Percentiles rank a stretch among this genome's conserved stretches.
phyloP scores from a whole-genome alignment of 2,113 vertebrate genomes.

The Carlito syrichta region DNA sequence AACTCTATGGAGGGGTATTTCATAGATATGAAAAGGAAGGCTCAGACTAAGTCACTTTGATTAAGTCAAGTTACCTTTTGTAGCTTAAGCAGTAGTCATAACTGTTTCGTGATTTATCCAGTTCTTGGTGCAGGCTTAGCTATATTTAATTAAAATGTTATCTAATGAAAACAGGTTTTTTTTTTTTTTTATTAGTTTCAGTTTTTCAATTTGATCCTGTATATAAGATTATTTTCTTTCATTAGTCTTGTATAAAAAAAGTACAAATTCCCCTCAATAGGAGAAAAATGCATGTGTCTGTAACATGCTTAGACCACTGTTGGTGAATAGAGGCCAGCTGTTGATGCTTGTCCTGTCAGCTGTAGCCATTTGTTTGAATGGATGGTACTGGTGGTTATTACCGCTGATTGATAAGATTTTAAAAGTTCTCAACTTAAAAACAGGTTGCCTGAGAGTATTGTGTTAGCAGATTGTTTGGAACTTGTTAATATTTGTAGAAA shows the following conservation, averaged over 20 bases:
- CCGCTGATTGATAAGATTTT: not conserved
- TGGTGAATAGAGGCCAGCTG: not conserved
- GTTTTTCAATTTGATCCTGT: not conserved
- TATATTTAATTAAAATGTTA: constrained; percentile 32
- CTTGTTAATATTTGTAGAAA: not conserved
- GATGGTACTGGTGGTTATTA: not conserved
- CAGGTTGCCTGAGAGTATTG: not conserved
- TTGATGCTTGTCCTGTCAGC: not conserved
- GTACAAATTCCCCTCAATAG: not conserved
- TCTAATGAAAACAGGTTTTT: not conserved
- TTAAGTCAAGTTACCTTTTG: not conserved
- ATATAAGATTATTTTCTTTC: not conserved
- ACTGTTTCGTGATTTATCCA: not conserved
- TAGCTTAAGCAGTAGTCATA: not conserved
- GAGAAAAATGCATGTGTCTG: not conserved
- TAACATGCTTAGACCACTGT: not conserved
- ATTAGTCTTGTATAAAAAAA: constrained; percentile 7
- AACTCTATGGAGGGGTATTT: not conserved
- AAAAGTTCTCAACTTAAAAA: not conserved
- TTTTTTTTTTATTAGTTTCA: not conserved
- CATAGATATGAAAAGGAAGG: not conserved
- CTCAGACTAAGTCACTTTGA: not conserved
- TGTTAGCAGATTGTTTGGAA: not conserved
- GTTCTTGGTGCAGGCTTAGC: not conserved
- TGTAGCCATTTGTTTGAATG: not conserved